phyloP scores from a whole-genome alignment of 2,888 invertebrate genomes.

The Catocala fraxini region DNA sequence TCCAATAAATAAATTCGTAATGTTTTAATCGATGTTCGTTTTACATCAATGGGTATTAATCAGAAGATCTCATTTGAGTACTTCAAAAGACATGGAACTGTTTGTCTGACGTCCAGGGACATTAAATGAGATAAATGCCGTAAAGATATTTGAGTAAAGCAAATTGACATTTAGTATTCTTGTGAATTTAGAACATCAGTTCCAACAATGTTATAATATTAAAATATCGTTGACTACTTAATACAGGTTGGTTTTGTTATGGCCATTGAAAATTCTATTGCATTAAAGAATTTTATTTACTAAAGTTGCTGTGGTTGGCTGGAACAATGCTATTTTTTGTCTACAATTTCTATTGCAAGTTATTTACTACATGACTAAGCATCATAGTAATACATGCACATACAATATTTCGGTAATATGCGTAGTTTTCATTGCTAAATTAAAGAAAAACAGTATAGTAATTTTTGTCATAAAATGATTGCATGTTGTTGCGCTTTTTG shows the following conservation, averaged over 20 bases:
- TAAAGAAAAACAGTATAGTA: too few relatives aligned
- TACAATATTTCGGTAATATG: not conserved
- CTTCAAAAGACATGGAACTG: slow-evolving; percentile 26
- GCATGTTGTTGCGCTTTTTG: too few relatives aligned
- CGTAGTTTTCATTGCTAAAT: too few relatives aligned
- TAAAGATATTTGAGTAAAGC: slow-evolving; percentile 22
- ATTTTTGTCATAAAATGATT: too few relatives aligned
- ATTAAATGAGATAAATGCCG: slow-evolving; percentile 60
- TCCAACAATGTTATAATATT: not conserved
- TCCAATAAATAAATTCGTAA: slow-evolving; percentile 18
- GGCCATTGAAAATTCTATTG: not conserved
- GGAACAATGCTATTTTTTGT: not conserved
- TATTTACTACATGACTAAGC: not conserved
- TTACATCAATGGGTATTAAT: slow-evolving; percentile 30
- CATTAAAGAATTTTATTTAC: not conserved
- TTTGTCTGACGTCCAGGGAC: slow-evolving; percentile 23
- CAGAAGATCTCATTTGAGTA: slow-evolving; percentile 10
- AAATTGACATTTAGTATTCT: slow-evolving; percentile 28
- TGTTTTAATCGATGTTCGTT: slow-evolving; percentile 29
- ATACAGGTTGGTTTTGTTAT: not conserved
- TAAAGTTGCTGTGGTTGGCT: not conserved
- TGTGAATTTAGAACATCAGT: not conserved
- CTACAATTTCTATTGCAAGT: too few relatives aligned
- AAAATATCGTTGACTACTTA: too few relatives aligned
- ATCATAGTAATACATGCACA: not conserved